Evolutionary conservation across 2,797 vertebrate genomes (phyloP), one percentile per base, ranked within the genome.

Genomic region (Hyperoplus lanceolatus): DNA sequence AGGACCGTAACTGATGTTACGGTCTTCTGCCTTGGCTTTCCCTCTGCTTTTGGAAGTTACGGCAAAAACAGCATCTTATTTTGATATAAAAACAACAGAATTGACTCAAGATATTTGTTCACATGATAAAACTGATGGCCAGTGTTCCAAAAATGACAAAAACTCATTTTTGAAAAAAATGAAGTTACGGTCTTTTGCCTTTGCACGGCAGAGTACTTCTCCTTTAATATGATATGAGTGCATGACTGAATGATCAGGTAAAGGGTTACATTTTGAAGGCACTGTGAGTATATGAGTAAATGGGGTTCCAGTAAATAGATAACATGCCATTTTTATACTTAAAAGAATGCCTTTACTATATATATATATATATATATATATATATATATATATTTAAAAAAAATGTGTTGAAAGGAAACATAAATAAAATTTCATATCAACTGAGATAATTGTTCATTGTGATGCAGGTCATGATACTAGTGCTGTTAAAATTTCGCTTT

Each of bases 401-500:
- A 18, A 21, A 54, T 55, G 53, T 21, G 12, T 29, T 4, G 53
- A 55, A 11, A 5, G 18, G 18, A 4, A 3, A 54, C 29, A 41
- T 21, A 29, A 11, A 4, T 18, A 5, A 4, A 0, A 39, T 66
- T 72, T 72, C 16, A 21, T 42, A n/a, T 16, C 53, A 15, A 46
- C 29, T 38, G 41, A 68, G 21, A 15, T 39, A 41, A 56, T 59
- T 38, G 14, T 9, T 69, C 21, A 55, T 77, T 55, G 21, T 7
- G 43, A 83, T 81, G 53, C 61, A 77, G 61, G 29, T 67, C 55
- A 39, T 56, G 77, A 72, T 51, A 55, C 58, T 4, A 50, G 36
- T 3, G 14, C 38, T 66, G 58, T 61, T 85, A 38, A 57, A 50
- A 66, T 57, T 79, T 60, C 36, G 75, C 14, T 50, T 65, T 43